Evolutionary conservation across 2,797 vertebrate genomes (phyloP), one percentile per base, ranked within the genome.

Genomic region (Hyperoplus lanceolatus): DNA sequence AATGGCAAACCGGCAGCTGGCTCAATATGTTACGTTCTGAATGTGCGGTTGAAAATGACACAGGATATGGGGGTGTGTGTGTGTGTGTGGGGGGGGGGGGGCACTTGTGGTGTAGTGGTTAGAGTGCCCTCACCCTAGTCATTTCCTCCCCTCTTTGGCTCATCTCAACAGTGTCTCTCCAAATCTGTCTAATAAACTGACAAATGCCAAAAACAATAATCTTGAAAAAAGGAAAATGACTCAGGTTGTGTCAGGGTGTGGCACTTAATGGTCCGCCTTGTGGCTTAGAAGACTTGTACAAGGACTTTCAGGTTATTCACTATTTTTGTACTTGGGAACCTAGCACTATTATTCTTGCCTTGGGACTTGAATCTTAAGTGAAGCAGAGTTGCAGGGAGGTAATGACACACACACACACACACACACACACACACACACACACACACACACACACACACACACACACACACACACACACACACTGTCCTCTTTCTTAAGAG

Each of bases 1-100:
- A 80, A 70, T 21, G 46, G 59, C 51, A 55, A 81, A 67, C 41
- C 60, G 62, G 41, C 55, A 73, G 56, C 73, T 71, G 63, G 73
- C 57, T 73, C 51, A n/a, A 51, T 71, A 70, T 62, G 42, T 7
- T 43, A 29, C 29, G 29, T 50, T 55, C 15, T 43, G 68, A 54
- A 59, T n/a, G 45, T 55, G 41, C 66, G 69, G 21, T 42, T 39
- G 3, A 49, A 62, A 66, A 67, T 29, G 50, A n/a, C 29, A 29
- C 29, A 29, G 29, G 29, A 29, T 29, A 29, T 29, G 1, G 29
- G 29, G 21, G 21, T 21, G 21, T 21, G 21, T 21, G 21, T 21
- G 21, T 21, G 21, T 21, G 21, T n/a, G n/a, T n/a, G 21, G 29
- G 29, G 29, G 29, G 29, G 29, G 29, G 29, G 29, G 29, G 29